Evolutionary conservation across 92 coral and sea anemone genomes (phyloP), one percentile per base, ranked within the genome.

Genomic region (Meandrina meandrites): DNA sequence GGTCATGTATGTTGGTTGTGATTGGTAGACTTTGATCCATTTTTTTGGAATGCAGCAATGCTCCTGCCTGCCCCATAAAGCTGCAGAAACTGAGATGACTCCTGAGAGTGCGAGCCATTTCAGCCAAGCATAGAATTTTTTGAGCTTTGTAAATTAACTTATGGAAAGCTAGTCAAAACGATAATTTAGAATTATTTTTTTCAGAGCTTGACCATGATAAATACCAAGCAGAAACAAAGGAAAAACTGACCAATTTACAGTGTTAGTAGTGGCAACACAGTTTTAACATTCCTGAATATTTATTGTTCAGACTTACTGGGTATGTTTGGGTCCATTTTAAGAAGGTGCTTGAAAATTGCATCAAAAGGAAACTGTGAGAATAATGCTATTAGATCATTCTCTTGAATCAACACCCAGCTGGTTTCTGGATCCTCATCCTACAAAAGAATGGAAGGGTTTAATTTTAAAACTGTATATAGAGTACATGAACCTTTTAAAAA

Each of bases 361-460:
- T 97, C 99, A 90, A 97, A 97, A 22, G 98, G 96, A 53, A 97
- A 97, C 93, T 97, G 99, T 2, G 90, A 82, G 87, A 97, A 97
- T 14, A 97, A 79, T 1, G 94, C 93, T 36, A 94, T 88, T 4
- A 97, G 91, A 80, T 97, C 99, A 71, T 90, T 90, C 91, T 97
- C 99, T 66, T 94, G 97, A 70, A 97, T 89, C 60, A 97, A 45
- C 89, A 92, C 86, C 99, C 99, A 97, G 57, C 98, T 90, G 86
- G 94, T 91, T 70, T 95, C 98, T 36, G 92, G 94, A 54, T 97
- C 95, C 86, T 95, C 98, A 81, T 97, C 99, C 99, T 97, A 83
- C n/a, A 74, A 73, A 7, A 72, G 31, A 36, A 16, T 9, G 12
- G 12, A 18, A 34, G 24, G 10, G 0, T 28, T 34, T 17, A 68